phyloP scores from a whole-genome alignment of 1,140 invertebrate species.

The Linepithema humile region DNA sequence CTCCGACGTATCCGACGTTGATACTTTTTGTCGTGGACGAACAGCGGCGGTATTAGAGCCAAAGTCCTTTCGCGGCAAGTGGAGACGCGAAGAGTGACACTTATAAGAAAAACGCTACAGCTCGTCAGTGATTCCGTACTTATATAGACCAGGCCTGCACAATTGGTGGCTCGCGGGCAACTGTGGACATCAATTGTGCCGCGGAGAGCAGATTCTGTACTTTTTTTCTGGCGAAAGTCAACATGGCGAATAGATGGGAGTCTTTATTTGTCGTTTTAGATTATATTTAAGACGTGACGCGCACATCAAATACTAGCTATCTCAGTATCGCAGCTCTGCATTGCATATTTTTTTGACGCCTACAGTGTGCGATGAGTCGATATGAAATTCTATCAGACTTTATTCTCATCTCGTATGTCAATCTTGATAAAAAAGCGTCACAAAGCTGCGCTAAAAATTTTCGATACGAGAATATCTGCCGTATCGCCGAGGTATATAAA shows the following conservation, averaged over 20 bases:
- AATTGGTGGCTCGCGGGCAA: too few species aligned
- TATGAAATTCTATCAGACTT: constrained; percentile 18
- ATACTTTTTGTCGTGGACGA: constrained; percentile 29
- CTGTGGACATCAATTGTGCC: too few species aligned
- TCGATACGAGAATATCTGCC: neutral
- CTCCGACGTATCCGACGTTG: constrained; percentile 39
- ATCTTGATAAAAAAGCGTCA: neutral
- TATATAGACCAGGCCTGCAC: neutral
- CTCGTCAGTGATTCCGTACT: neutral
- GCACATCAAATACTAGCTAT: neutral
- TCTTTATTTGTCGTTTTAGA: too few species aligned
- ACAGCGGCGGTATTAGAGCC: constrained; percentile 15
- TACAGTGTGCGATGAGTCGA: neutral
- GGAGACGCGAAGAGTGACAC: neutral
- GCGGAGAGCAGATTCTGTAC: too few species aligned
- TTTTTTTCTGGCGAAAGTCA: too few species aligned
- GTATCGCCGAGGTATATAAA: neutral
- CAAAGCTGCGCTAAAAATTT: constrained; percentile 1
- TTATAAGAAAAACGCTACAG: constrained; percentile 1
- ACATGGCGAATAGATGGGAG: too few species aligned
- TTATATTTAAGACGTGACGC: neutral
- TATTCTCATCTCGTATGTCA: constrained; percentile 1
- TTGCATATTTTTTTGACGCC: neutral
- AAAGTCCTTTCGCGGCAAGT: constrained; percentile 12
- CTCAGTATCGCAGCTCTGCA: neutral